Evolutionary conservation across 1,140 invertebrate species (phyloP).

Genomic region (Octopus bimaculoides): DNA sequence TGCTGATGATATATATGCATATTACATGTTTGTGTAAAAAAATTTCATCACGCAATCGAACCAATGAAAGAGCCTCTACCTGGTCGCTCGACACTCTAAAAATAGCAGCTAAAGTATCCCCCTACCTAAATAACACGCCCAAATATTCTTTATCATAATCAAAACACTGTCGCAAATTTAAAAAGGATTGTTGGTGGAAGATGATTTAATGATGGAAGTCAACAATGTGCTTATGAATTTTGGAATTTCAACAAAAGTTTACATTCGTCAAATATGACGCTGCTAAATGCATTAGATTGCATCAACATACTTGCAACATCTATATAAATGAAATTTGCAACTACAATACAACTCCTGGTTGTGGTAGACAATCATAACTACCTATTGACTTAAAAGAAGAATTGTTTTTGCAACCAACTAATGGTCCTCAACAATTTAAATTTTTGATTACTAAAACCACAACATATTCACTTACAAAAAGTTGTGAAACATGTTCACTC

Average conservation of each 20-base stretch:
- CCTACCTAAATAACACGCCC: too few species aligned
- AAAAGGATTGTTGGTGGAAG: not conserved
- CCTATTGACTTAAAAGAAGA: not conserved
- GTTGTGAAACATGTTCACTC: not conserved
- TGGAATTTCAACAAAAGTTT: conserved; percentile 3
- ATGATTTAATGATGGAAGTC: not conserved
- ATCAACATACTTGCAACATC: not conserved
- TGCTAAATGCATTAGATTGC: not conserved
- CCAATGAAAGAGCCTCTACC: too few species aligned
- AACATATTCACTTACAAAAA: not conserved
- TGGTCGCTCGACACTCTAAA: too few species aligned
- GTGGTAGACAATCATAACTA: not conserved
- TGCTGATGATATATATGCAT: too few species aligned
- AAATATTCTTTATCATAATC: not conserved
- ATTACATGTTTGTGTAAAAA: too few species aligned
- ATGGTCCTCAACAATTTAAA: not conserved
- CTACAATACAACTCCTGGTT: not conserved
- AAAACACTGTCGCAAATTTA: not conserved
- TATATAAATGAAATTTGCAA: not conserved
- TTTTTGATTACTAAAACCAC: not conserved
- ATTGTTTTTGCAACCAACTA: not conserved
- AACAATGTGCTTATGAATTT: not conserved
- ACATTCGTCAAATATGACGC: not conserved
- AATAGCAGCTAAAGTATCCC: too few species aligned
- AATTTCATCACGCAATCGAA: too few species aligned